A percentile compares a stretch with the other conserved stretches of the same genome.
phyloP scores from a whole-genome alignment of 2,888 invertebrate genomes.

The Erebia ligea region DNA sequence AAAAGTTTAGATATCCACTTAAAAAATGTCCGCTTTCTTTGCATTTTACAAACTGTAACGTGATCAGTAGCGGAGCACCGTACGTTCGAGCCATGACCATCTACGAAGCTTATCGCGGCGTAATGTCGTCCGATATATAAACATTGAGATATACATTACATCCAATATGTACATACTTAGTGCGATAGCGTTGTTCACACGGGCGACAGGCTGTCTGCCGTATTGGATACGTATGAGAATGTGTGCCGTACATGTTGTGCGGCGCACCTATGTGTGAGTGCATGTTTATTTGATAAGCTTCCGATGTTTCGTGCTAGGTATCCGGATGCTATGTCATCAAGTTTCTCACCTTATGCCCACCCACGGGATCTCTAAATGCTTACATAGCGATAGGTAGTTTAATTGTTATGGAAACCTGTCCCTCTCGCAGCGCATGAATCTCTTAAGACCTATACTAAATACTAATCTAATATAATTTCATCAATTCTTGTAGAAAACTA shows the following conservation, averaged over 20 bases:
- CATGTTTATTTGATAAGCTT: constrained; percentile 80
- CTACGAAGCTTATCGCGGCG: constrained; percentile 61
- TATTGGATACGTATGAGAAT: constrained; percentile 60
- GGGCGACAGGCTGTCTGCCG: constrained; percentile 82
- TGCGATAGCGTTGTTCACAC: constrained; percentile 75
- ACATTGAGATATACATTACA: constrained; percentile 69
- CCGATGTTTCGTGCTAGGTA: constrained; percentile 72
- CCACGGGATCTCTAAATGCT: constrained; percentile 52
- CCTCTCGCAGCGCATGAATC: neutral
- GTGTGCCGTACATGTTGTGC: constrained; percentile 70
- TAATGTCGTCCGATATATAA: constrained; percentile 59
- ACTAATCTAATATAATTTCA: neutral
- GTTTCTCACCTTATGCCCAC: constrained; percentile 69
- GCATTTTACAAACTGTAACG: constrained; percentile 53
- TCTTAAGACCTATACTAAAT: neutral
- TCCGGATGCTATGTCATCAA: constrained; percentile 72
- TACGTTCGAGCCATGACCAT: constrained; percentile 47
- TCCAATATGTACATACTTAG: constrained; percentile 69
- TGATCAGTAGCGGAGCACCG: constrained; percentile 49
- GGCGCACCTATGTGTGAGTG: constrained; percentile 64
- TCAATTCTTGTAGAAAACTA: too few species aligned
- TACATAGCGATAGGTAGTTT: constrained; percentile 32
- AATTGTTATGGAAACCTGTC: constrained; percentile 9
- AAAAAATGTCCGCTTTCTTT: constrained; percentile 55
- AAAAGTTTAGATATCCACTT: constrained; percentile 61